Base-by-base conservation (phyloP, 1,140 invertebrate species). In the Calephelis virginiensis region DNA sequence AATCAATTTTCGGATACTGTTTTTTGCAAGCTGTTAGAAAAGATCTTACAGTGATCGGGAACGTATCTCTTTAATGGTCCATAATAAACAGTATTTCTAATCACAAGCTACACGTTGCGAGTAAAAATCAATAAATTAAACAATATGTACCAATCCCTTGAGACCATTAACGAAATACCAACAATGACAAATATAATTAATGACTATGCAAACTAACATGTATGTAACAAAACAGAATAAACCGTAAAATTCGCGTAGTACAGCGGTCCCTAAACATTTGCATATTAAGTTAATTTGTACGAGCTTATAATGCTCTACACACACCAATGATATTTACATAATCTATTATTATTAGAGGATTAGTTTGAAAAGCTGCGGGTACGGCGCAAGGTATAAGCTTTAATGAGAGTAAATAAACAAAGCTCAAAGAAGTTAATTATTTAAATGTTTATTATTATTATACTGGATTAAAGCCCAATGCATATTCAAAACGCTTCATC, bases 311-410 rank as follows among this genome's bases (percentile, higher is more conserved):
- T 53, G 50, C 50, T 37, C 28, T 60, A 64, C 63, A 71, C 69
- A 72, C 70, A 70, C 12, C 70, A 78, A 75, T 77, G 66, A 67
- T 74, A 73, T 76, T 74, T 71, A 76, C 68, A 71, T 62, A 66
- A 70, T 60, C 73, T 76, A 76, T 78, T 72, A 80, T 78, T 76
- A 79, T 81, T 77, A 69, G 76, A 12, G 78, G 76, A 82, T 82
- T 81, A 81, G 76, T 76, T 77, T 14, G 70, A 73, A 9, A 56
- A 56, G 50, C 50, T 56, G 59, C 71, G 63, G 49, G 8, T 28
- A 38, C 63, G 74, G 67, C 56, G 5, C 63, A 70, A 70, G 63
- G 48, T 14, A 67, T 12, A 69, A 64, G 64, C 28, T 60, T 28
- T 53, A n/a, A 9, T 7, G 17, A 17, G 17, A 17, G 17, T 17